Conservation (phyloP, 2,113 vertebrate genomes). For the human (Homo sapiens) region DNA sequence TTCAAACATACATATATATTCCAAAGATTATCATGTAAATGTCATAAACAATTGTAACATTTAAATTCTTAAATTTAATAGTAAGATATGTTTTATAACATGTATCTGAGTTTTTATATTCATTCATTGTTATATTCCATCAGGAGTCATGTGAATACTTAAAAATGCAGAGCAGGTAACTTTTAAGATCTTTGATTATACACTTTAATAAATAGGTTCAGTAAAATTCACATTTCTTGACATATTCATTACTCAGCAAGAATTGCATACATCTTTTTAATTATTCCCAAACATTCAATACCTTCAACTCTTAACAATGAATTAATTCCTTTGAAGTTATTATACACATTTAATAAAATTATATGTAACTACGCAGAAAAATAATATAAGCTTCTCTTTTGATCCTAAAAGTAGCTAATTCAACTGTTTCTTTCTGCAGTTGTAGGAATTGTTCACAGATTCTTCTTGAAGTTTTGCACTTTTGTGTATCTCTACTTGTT, state of each 20-base stretch:
- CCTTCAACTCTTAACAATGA: constrained; percentile 9
- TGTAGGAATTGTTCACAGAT: neutral
- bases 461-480: neutral
- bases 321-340: constrained; percentile 43
- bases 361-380: neutral
- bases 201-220: neutral
- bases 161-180: neutral
- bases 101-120: neutral
- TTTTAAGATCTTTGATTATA: neutral
- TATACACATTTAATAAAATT: neutral
- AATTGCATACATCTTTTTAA: neutral
- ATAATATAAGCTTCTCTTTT: neutral
- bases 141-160: neutral
- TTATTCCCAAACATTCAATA: neutral
- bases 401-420: constrained; percentile 19
- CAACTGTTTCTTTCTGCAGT: neutral
- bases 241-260: neutral
- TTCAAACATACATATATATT: neutral
- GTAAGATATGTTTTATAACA: neutral
- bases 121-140: neutral
- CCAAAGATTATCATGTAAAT: neutral
- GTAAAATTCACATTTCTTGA: neutral
- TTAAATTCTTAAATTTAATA: neutral
- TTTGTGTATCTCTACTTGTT: neutral
- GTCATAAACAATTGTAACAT: neutral